A percentile compares a stretch with the other conserved stretches of the same genome.
Conservation (phyloP, 2,113 vertebrate genomes). For the Sinocyclocheilus maitianheensis region DNA sequence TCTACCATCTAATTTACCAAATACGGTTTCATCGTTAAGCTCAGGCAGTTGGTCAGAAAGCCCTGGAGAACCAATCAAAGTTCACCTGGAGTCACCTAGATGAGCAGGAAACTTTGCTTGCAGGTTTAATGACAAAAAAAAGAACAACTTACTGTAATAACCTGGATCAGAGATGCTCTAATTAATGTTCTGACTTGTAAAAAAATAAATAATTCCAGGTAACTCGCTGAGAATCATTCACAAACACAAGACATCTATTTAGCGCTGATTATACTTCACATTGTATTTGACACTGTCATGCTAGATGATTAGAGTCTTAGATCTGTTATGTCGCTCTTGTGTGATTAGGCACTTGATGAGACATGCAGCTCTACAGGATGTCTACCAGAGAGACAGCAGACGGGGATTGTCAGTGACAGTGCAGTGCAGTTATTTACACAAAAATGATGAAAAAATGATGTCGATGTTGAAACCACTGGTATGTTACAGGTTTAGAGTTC, state of each 20-base stretch:
- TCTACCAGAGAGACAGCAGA: neutral
- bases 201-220: neutral
- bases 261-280: neutral
- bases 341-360: constrained; percentile 39
- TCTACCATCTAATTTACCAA: neutral
- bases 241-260: neutral
- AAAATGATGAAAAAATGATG: neutral
- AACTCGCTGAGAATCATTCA: neutral
- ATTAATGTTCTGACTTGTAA: neutral
- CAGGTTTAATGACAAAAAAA: neutral
- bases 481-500: neutral
- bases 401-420: neutral
- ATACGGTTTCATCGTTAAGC: neutral
- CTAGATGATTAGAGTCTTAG: constrained; percentile 10
- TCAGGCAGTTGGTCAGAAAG: constrained; percentile 1
- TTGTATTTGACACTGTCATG: neutral
- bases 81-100: neutral
- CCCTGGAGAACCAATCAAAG: constrained; percentile 23
- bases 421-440: neutral
- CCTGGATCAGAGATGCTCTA: neutral
- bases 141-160: neutral
- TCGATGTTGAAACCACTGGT: neutral
- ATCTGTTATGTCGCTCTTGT: neutral
- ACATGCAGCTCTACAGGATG: neutral
- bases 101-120: constrained; percentile 6